Evolutionary conservation across 1,140 invertebrate genomes (phyloP).

Genomic region (Grapholita molesta): DNA sequence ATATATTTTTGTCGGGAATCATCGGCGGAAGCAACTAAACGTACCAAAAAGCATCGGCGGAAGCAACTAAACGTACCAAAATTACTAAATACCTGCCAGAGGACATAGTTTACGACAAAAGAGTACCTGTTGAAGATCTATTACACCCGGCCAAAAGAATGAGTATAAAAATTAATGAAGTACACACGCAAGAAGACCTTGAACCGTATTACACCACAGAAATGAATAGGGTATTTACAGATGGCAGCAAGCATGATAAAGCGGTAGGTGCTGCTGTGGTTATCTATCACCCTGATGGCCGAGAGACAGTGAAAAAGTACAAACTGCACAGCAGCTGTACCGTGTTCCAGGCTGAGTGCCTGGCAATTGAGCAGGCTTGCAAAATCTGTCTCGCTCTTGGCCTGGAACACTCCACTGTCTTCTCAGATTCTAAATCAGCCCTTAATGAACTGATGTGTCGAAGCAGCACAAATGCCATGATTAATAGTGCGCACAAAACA

Average conservation of each 20-base stretch:
- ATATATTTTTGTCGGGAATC: too few relatives aligned
- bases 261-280: not conserved
- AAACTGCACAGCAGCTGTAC: not conserved
- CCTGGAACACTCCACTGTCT: not conserved
- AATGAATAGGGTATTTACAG: too few relatives aligned
- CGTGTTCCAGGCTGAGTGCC: not conserved
- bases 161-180: too few relatives aligned
- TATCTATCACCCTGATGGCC: not conserved
- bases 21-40: too few relatives aligned
- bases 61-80: not conserved
- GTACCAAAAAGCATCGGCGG: not conserved
- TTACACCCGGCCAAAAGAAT: conserved; percentile 16
- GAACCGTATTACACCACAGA: too few relatives aligned
- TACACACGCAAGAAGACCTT: too few relatives aligned
- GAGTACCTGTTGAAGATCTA: not conserved
- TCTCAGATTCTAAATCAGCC: not conserved
- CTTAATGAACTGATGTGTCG: not conserved
- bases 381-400: not conserved
- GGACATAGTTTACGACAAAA: conserved; percentile 4
- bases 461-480: not conserved
- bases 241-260: too few relatives aligned
- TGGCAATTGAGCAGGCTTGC: not conserved
- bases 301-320: not conserved
- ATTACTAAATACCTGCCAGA: conserved; percentile 6
- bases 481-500: not conserved